phyloP scores from a whole-genome alignment of 23 tunicate genomes.

The Oikopleura dioica region DNA sequence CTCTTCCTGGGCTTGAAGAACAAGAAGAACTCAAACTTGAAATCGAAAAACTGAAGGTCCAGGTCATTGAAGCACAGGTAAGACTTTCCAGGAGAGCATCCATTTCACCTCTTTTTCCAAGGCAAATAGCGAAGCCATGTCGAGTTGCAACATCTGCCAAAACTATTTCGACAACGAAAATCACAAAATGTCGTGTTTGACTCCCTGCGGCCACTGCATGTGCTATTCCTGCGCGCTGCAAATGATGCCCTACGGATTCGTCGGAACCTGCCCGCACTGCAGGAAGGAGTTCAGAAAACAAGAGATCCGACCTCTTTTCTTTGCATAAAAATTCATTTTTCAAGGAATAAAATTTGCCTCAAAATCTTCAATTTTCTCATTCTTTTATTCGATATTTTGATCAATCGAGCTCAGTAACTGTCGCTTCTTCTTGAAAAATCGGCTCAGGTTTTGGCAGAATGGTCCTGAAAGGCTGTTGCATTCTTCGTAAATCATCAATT shows the following conservation, averaged over 20 bases:
- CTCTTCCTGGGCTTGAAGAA: background rate
- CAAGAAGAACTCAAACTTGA: background rate
- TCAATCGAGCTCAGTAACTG: too few species aligned
- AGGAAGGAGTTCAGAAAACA: background rate
- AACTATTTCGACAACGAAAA: background rate
- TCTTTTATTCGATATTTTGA: too few species aligned
- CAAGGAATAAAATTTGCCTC: too few species aligned
- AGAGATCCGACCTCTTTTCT: background rate
- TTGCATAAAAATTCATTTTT: too few species aligned
- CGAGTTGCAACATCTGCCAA: background rate
- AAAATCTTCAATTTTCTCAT: too few species aligned
- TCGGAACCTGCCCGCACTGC: background rate
- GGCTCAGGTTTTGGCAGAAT: too few species aligned
- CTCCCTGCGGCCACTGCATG: background rate
- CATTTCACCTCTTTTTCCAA: too few species aligned
- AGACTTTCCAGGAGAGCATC: too few species aligned
- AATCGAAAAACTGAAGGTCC: background rate
- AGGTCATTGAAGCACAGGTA: background rate
- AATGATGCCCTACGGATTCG: background rate
- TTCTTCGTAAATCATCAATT: too few species aligned
- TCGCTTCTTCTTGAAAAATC: too few species aligned
- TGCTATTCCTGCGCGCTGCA: background rate
- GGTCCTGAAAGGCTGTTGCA: too few species aligned
- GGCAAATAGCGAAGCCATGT: background rate
- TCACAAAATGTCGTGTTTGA: background rate